A percentile compares a stretch with the other conserved stretches of the same genome.
Conservation (phyloP, 2,888 invertebrate species). For the Shargacucullia verbasci region DNA sequence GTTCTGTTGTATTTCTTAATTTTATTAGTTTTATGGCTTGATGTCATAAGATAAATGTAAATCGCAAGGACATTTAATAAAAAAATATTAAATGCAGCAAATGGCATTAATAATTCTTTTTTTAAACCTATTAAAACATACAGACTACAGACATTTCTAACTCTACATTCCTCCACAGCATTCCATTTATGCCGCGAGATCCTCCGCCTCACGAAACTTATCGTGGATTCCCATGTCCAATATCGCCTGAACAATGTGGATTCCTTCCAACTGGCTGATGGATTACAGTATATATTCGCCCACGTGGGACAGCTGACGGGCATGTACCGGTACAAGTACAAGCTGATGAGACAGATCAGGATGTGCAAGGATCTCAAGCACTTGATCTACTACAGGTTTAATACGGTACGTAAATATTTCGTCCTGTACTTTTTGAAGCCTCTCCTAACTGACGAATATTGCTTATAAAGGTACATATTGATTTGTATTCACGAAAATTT, state of each 20-base stretch:
- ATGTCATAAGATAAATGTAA: too few species aligned
- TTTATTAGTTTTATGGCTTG: too few species aligned
- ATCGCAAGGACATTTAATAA: too few species aligned
- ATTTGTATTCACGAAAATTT: too few species aligned
- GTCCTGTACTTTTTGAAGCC: too few species aligned
- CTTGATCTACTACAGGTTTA: constrained; percentile 99
- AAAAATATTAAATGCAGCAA: too few species aligned
- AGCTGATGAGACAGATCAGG: constrained; percentile 99
- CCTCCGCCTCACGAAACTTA: constrained; percentile 98
- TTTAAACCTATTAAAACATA: neutral
- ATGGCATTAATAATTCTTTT: too few species aligned
- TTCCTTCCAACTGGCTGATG: constrained; percentile 99
- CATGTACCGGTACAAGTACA: constrained; percentile 99
- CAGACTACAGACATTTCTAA: neutral
- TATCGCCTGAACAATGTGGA: constrained; percentile 99
- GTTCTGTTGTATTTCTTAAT: too few species aligned
- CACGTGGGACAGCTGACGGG: constrained; percentile 99
- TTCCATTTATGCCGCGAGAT: constrained; percentile 99
- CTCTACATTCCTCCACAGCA: constrained; percentile 86
- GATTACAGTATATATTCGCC: constrained; percentile 99
- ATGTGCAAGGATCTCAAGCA: constrained; percentile 99
- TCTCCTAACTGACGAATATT: too few species aligned
- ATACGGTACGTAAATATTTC: constrained; percentile 92
- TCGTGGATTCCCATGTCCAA: constrained; percentile 99
- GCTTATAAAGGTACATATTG: too few species aligned